phyloP scores from a whole-genome alignment of 2,113 vertebrate genomes.

The Engystomops pustulosus region DNA sequence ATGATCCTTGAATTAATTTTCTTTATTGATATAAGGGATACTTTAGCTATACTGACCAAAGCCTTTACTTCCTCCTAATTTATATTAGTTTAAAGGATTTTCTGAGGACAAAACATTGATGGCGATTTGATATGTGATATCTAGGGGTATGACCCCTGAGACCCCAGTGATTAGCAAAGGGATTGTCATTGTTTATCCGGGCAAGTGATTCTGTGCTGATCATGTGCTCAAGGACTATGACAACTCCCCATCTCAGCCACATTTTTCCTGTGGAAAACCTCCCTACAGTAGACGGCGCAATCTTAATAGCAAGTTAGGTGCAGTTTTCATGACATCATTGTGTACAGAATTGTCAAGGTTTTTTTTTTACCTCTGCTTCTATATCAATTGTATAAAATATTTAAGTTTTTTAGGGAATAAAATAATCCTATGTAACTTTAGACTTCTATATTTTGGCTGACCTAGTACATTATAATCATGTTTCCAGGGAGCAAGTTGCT shows the following conservation, averaged over 20 bases:
- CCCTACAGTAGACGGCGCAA: not conserved
- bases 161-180: not conserved
- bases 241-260: no score
- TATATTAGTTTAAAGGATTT: not conserved
- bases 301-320: not conserved
- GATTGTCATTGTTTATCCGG: not conserved
- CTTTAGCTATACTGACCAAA: not conserved
- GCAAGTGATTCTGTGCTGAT: no score
- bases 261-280: no score
- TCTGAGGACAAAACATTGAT: not conserved
- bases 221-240: not conserved
- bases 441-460: constrained; percentile 19
- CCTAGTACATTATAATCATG: not conserved
- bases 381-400: constrained; percentile 26
- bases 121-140: not conserved
- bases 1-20: not conserved
- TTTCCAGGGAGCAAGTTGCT: not conserved
- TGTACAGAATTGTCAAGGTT: constrained; percentile 21
- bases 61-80: not conserved
- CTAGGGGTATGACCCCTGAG: not conserved
- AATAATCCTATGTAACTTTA: constrained; percentile 2
- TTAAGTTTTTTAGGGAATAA: constrained; percentile 24
- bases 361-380: not conserved
- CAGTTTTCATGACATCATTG: not conserved
- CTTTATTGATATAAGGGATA: not conserved